phyloP scores from a whole-genome alignment of 2,113 vertebrate genomes.

The Acrocephalus arundinaceus region DNA sequence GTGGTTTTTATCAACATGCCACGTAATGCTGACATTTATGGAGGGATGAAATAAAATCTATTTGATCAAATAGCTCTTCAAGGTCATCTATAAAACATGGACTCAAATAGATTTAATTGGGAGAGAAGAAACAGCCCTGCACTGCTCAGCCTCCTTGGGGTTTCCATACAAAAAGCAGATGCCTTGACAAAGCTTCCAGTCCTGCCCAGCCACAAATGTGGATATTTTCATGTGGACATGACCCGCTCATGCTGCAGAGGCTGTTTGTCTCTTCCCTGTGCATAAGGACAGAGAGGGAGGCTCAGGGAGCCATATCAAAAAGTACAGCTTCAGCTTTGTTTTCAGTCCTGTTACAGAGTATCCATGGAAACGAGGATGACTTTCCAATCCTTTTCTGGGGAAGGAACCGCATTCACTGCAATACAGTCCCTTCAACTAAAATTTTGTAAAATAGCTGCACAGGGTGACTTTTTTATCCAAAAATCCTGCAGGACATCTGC shows the following conservation, averaged over 20 bases:
- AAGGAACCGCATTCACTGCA: neutral
- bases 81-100: neutral
- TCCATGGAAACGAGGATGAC: slow-evolving; percentile 36
- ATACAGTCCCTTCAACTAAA: neutral
- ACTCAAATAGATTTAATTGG: neutral
- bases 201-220: neutral
- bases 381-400: neutral
- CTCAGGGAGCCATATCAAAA: neutral
- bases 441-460: slow-evolving; percentile 10
- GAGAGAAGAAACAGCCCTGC: neutral
- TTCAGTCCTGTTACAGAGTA: neutral
- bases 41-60: neutral
- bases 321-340: neutral
- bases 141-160: neutral
- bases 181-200: neutral
- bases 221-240: neutral
- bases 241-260: neutral
- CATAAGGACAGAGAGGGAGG: neutral
- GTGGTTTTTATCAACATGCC: neutral
- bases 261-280: neutral
- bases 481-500: neutral
- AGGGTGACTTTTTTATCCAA: neutral
- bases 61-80: neutral
- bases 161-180: neutral
- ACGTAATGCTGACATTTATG: neutral